Evolutionary conservation across 2,113 vertebrate genomes (phyloP).

Genomic region (Phasianus colchicus): DNA sequence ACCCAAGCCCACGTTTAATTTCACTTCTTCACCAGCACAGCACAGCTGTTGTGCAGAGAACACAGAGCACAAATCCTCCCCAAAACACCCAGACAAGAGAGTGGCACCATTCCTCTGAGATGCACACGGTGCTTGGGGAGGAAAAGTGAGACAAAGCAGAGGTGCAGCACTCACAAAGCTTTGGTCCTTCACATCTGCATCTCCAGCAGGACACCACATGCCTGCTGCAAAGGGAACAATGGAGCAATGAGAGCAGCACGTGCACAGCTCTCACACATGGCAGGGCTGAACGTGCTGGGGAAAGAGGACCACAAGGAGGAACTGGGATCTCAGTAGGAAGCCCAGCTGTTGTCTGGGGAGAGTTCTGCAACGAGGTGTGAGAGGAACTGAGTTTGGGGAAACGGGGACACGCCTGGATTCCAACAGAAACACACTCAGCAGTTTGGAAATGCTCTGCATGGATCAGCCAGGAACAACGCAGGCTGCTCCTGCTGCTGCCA

Average conservation of each 20-base stretch:
- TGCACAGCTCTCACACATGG: neutral
- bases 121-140: fast-evolving
- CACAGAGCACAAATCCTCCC: neutral
- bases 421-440: neutral
- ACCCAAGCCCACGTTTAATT: neutral
- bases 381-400: slow-evolving; percentile 8
- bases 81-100: neutral
- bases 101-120: neutral
- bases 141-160: neutral
- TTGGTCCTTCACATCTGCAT: neutral
- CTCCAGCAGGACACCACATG: neutral
- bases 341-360: neutral
- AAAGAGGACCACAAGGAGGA: neutral
- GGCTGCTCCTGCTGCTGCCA: neutral
- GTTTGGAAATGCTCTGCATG: neutral
- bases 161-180: neutral
- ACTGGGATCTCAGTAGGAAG: neutral
- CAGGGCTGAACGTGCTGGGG: neutral
- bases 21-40: neutral
- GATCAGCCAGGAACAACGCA: too few relatives aligned
- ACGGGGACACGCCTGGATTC: neutral
- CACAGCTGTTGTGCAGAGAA: neutral
- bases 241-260: neutral
- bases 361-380: neutral
- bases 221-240: slow-evolving; percentile 2